phyloP scores from a whole-genome alignment of 2,888 invertebrate genomes.

The Pseudococcus longispinus region DNA sequence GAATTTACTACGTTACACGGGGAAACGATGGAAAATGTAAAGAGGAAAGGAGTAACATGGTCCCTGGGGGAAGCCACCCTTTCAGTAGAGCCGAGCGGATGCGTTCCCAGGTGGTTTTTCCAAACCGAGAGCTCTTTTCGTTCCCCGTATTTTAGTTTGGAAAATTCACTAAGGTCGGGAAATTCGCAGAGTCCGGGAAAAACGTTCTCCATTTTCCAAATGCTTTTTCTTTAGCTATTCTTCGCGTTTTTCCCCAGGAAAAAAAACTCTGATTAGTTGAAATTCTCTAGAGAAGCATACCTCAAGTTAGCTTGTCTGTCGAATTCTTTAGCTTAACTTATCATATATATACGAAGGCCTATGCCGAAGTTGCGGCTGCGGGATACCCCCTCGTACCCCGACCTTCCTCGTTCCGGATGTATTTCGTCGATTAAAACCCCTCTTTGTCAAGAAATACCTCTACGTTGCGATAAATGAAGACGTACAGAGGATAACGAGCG shows the following conservation, averaged over 20 bases:
- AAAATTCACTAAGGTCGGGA: slow-evolving; percentile 46
- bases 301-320: slow-evolving; percentile 51
- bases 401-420: neutral
- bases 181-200: slow-evolving; percentile 37
- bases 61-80: slow-evolving; percentile 52
- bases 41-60: slow-evolving; percentile 44
- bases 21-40: slow-evolving; percentile 48
- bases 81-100: slow-evolving; percentile 50
- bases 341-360: slow-evolving; percentile 35
- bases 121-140: slow-evolving; percentile 48
- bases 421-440: slow-evolving; percentile 2
- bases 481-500: neutral
- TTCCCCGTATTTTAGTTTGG: slow-evolving; percentile 52
- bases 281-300: slow-evolving; percentile 53
- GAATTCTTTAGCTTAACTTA: slow-evolving; percentile 50
- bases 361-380: neutral
- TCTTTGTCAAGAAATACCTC: neutral
- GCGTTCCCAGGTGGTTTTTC: slow-evolving; percentile 50
- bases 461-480: neutral
- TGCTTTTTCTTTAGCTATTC: slow-evolving; percentile 42
- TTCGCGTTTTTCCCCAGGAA: slow-evolving; percentile 35
- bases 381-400: neutral
- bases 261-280: slow-evolving; percentile 54
- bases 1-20: slow-evolving; percentile 42
- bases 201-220: slow-evolving; percentile 53